A percentile compares a stretch with the other conserved stretches of the same genome.
These are phyloP conservation scores for Leptocoma aspasia DNA, from an alignment of 2,113 vertebrate species.

Conservation along the genomic window DNA sequence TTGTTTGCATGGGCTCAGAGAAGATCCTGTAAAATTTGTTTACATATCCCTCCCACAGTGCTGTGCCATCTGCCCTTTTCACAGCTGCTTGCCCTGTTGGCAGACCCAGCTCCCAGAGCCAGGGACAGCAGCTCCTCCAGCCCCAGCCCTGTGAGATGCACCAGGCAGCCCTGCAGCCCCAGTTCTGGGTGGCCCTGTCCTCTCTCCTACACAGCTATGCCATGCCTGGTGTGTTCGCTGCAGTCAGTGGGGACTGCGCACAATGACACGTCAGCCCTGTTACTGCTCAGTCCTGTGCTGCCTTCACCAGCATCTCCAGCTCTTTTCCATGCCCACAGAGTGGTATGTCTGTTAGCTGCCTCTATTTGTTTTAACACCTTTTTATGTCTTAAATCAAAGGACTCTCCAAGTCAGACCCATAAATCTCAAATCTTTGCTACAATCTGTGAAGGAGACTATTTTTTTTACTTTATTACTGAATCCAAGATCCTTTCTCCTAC, in stretches of 20 bases:
- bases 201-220: neutral
- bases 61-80: too few relatives aligned
- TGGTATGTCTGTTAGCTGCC: neutral
- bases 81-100: neutral
- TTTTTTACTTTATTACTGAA: neutral
- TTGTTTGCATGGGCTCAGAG: neutral
- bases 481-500: neutral
- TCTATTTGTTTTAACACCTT: neutral
- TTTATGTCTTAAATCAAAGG: neutral
- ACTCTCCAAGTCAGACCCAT: neutral
- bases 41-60: neutral
- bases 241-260: rapidly evolving
- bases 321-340: neutral
- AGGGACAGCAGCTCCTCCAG: neutral
- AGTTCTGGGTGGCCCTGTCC: rapidly evolving
- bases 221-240: rapidly evolving
- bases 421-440: neutral
- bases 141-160: neutral
- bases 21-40: neutral
- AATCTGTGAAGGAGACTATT: neutral
- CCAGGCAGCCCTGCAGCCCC: rapidly evolving
- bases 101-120: neutral
- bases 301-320: neutral
- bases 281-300: neutral
- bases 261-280: neutral